Evolutionary conservation across 2,888 invertebrate genomes (phyloP).

Genomic region (Hyposoter dolosus): DNA sequence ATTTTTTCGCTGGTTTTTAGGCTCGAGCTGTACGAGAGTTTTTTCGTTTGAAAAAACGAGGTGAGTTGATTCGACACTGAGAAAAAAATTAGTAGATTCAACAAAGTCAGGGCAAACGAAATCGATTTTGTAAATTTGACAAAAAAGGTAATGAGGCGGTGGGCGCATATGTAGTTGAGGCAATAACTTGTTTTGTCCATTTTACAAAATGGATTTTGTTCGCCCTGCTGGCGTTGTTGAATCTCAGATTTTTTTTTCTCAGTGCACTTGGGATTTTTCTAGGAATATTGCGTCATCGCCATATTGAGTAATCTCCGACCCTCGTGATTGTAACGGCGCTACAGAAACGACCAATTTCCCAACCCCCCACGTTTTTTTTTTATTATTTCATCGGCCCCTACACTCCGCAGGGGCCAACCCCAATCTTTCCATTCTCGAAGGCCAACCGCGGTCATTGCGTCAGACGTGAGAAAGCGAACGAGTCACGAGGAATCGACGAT

Average conservation of each 20-base stretch:
- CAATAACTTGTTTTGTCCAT: too few species aligned
- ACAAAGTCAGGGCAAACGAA: too few species aligned
- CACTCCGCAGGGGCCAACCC: neutral
- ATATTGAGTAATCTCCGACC: slow-evolving; percentile 56
- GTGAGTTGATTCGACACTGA: neutral
- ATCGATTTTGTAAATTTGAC: too few species aligned
- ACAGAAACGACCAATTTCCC: slow-evolving; percentile 54
- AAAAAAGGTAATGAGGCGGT: too few species aligned
- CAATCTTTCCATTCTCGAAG: slow-evolving; percentile 16
- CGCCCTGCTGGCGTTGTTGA: too few species aligned
- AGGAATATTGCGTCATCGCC: slow-evolving; percentile 63
- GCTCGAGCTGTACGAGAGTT: neutral
- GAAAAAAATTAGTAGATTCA: too few species aligned
- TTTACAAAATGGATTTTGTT: too few species aligned
- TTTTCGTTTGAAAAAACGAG: neutral
- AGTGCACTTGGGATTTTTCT: slow-evolving; percentile 17
- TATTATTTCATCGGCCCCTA: slow-evolving; percentile 15
- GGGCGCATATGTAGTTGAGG: too few species aligned
- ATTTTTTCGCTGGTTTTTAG: neutral
- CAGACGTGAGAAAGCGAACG: slow-evolving; percentile 58
- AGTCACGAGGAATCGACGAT: slow-evolving; percentile 62
- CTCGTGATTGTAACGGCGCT: slow-evolving; percentile 37
- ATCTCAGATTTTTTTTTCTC: too few species aligned
- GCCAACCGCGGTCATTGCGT: slow-evolving; percentile 68
- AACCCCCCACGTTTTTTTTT: slow-evolving; percentile 35